Evolutionary conservation across 2,113 vertebrate species (phyloP).

Genomic region (Uria aalge): DNA sequence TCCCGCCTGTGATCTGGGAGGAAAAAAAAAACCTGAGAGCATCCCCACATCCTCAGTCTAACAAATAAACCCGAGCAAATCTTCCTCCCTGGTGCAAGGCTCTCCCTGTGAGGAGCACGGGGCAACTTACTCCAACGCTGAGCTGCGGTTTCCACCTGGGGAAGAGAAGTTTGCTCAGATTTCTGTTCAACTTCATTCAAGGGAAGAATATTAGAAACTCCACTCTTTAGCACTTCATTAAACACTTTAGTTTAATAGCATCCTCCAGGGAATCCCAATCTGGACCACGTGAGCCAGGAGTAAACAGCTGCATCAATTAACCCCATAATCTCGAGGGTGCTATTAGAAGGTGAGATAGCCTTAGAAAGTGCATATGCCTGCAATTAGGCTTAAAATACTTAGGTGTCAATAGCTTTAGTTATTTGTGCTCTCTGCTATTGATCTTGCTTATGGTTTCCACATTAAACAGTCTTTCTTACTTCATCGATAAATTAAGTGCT

Average conservation of each 20-base stretch:
- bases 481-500: slow-evolving; percentile 64
- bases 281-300: slow-evolving; percentile 80
- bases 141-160: not conserved
- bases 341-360: slow-evolving; percentile 85
- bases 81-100: not conserved
- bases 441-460: slow-evolving; percentile 66
- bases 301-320: slow-evolving; percentile 95
- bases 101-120: not conserved
- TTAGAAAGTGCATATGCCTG: slow-evolving; percentile 84
- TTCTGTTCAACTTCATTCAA: not conserved
- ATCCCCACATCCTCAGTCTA: not conserved
- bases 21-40: not conserved
- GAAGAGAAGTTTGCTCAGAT: not conserved
- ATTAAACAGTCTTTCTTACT: slow-evolving; percentile 46
- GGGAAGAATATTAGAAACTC: slow-evolving; percentile 57
- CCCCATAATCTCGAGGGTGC: slow-evolving; percentile 81
- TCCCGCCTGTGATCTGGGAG: not conserved
- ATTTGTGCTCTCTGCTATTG: slow-evolving; percentile 70
- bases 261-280: slow-evolving; percentile 82
- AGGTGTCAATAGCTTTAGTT: slow-evolving; percentile 78
- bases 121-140: rapidly evolving
- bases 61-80: not conserved
- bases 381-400: slow-evolving; percentile 81
- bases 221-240: slow-evolving; percentile 90
- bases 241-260: slow-evolving; percentile 86